Evolutionary conservation across 2,797 vertebrate genomes (phyloP).

Genomic region (Tapera naevia): DNA sequence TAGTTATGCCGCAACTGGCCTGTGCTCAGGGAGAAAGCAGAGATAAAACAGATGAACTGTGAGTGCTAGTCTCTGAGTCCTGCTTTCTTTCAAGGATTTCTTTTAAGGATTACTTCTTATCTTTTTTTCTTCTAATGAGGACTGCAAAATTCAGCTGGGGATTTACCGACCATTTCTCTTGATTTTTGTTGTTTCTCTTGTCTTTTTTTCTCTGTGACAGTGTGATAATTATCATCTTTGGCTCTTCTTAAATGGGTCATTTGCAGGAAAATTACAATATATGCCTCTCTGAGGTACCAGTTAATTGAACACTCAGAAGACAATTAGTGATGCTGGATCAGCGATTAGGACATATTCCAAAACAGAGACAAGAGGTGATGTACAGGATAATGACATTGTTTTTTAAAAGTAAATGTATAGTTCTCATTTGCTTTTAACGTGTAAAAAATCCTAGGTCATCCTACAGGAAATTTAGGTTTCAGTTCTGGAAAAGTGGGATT

Average conservation of each 20-base stretch:
- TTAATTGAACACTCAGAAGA: neutral
- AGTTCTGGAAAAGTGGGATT: neutral
- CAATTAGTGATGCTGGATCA: neutral
- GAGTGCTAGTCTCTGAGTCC: neutral
- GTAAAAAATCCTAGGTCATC: neutral
- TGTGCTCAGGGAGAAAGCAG: neutral
- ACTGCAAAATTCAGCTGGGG: neutral
- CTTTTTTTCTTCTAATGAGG: neutral
- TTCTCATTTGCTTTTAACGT: neutral
- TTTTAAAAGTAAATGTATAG: neutral
- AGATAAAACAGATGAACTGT: neutral
- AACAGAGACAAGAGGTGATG: neutral
- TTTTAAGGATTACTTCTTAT: neutral
- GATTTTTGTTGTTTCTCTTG: neutral
- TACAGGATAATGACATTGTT: rapidly evolving
- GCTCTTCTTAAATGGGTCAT: neutral
- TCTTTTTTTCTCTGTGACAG: neutral
- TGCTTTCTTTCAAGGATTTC: neutral
- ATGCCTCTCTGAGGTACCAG: neutral
- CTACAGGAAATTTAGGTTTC: neutral
- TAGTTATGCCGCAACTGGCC: neutral
- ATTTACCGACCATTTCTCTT: neutral
- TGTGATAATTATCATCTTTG: neutral
- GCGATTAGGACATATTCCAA: neutral
- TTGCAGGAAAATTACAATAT: neutral